Conservation (phyloP, 2,888 invertebrate genomes). For the Megaustenia siamemsis region DNA sequence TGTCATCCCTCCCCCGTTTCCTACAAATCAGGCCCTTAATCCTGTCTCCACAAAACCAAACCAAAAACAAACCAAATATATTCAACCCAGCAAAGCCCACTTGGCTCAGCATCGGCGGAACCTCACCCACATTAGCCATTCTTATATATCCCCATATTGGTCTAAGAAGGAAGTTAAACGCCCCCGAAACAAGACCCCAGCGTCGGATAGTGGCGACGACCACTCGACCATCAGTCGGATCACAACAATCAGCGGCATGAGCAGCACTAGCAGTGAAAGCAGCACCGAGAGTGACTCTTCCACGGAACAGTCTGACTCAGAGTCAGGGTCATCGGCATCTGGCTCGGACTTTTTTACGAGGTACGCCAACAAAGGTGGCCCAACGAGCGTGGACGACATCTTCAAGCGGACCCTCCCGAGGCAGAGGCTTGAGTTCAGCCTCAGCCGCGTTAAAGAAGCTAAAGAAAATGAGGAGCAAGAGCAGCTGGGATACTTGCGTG, state of each 20-base stretch:
- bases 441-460: background rate
- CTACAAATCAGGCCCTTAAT: background rate
- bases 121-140: slow-evolving; percentile 13
- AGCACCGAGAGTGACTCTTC: slow-evolving; percentile 6
- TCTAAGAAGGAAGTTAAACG: slow-evolving; percentile 29
- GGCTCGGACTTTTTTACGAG: slow-evolving; percentile 28
- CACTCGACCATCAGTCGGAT: slow-evolving; percentile 23
- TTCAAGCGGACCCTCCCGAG: slow-evolving; percentile 37
- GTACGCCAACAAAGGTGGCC: slow-evolving; percentile 29
- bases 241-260: slow-evolving; percentile 30
- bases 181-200: slow-evolving; percentile 4
- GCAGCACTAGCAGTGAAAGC: slow-evolving; percentile 23
- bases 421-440: background rate
- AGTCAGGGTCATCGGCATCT: background rate
- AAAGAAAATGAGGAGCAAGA: slow-evolving; percentile 26
- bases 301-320: slow-evolving; percentile 4
- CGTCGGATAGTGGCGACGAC: slow-evolving; percentile 26
- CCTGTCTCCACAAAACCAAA: background rate
- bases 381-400: slow-evolving; percentile 44
- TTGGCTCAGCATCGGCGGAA: slow-evolving; percentile 22
- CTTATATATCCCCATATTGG: slow-evolving; percentile 27
- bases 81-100: background rate
- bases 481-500: slow-evolving; percentile 9
- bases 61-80: background rate
- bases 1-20: slow-evolving; percentile 29